A percentile compares a stretch with the other conserved stretches of the same genome.
phyloP scores from a whole-genome alignment of 2,888 invertebrate species.

The Oegoconia quadripuncta region DNA sequence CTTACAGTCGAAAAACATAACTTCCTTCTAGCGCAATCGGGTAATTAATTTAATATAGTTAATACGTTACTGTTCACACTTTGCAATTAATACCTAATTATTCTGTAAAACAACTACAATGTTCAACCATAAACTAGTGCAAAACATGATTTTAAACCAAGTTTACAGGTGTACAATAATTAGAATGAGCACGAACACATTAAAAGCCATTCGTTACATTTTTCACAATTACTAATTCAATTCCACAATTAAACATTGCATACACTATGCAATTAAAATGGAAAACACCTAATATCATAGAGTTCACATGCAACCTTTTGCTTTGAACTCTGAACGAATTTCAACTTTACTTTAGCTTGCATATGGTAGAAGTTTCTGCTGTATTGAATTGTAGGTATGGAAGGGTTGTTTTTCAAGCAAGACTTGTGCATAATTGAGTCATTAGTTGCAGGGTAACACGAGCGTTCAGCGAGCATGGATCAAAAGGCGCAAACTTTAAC shows the following conservation, averaged over 20 bases:
- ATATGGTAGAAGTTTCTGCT: background rate
- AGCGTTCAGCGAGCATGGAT: conserved; percentile 60
- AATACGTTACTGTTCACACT: too few relatives aligned
- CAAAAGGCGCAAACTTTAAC: conserved; percentile 58
- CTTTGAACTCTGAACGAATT: conserved; percentile 12
- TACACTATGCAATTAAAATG: conserved; percentile 52
- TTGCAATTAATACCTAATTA: too few relatives aligned
- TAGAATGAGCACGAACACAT: conserved; percentile 11
- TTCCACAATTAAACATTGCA: conserved; percentile 45
- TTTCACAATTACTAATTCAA: conserved; percentile 41
- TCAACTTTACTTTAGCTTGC: conserved; percentile 5
- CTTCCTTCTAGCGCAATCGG: too few relatives aligned
- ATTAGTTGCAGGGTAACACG: conserved; percentile 55
- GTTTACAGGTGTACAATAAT: conserved; percentile 10
- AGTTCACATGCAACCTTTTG: conserved; percentile 42
- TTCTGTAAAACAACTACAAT: too few relatives aligned
- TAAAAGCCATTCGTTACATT: conserved; percentile 21
- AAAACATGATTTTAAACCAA: too few relatives aligned
- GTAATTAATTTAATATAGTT: too few relatives aligned
- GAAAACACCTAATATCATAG: conserved; percentile 43
- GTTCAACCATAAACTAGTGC: too few relatives aligned
- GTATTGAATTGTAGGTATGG: background rate
- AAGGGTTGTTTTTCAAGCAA: background rate
- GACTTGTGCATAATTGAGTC: conserved; percentile 55
- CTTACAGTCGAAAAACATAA: too few relatives aligned